Percentiles rank a stretch among this genome's conserved stretches.
These are phyloP conservation scores for Ahaetulla prasina DNA, from an alignment of 2,113 vertebrate genomes.

Conservation along the genomic window DNA sequence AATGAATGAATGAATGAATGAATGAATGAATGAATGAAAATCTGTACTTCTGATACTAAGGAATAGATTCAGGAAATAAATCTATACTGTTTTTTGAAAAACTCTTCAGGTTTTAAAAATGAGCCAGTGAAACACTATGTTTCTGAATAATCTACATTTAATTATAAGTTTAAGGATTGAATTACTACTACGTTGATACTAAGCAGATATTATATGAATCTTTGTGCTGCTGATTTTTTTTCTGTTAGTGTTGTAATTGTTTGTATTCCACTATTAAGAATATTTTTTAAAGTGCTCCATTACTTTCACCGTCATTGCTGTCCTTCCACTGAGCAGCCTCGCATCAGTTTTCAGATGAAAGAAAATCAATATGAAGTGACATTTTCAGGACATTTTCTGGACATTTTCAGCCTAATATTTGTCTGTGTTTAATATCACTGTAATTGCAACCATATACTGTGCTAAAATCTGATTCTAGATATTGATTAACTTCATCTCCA, in stretches of 20 bases:
- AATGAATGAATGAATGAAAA: background rate
- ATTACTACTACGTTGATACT: background rate
- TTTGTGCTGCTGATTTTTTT: background rate
- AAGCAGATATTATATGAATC: background rate
- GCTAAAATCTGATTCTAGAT: background rate
- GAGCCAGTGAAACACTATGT: background rate
- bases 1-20: no score
- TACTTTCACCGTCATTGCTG: background rate
- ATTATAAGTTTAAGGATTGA: background rate
- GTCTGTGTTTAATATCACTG: background rate
- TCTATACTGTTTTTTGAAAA: background rate
- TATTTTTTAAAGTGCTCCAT: background rate
- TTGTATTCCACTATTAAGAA: background rate
- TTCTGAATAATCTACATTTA: background rate
- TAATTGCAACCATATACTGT: background rate
- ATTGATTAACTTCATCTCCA: background rate
- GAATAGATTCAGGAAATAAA: background rate
- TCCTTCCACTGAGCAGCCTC: background rate
- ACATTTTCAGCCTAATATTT: background rate
- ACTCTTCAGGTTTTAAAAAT: background rate
- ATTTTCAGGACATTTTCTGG: no score
- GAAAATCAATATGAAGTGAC: conserved; percentile 2
- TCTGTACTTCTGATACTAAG: background rate
- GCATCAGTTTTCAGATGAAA: conserved; percentile 3
- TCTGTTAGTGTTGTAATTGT: background rate